A percentile compares a stretch with the other conserved stretches of the same genome.
Conservation (phyloP, 2,113 vertebrate genomes). For the Oryctolagus cuniculus region DNA sequence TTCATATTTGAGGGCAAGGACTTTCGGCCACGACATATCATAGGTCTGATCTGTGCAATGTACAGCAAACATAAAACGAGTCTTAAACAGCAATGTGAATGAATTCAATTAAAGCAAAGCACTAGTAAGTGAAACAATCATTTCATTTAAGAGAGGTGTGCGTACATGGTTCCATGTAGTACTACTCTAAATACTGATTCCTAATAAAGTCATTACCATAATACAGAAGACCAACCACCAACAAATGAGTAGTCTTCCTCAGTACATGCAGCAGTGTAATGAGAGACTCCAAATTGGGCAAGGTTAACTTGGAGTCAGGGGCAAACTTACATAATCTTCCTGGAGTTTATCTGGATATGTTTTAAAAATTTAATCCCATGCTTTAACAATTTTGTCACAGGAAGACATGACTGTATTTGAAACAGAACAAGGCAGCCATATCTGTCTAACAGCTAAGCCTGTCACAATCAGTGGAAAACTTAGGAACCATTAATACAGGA, state of each 20-base stretch:
- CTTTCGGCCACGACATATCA: background rate
- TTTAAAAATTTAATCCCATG: background rate
- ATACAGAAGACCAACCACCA: background rate
- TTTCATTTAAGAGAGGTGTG: background rate
- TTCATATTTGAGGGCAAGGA: background rate
- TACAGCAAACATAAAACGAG: background rate
- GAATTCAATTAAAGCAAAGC: constrained; percentile 17
- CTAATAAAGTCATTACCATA: background rate
- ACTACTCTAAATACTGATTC: background rate
- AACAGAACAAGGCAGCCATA: background rate
- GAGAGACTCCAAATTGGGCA: background rate
- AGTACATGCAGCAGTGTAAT: background rate
- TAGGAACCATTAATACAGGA: background rate
- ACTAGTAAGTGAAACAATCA: constrained; percentile 28
- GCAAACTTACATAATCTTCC: background rate
- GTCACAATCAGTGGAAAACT: background rate
- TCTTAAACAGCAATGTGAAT: background rate
- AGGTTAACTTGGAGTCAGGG: background rate
- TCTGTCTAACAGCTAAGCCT: constrained; percentile 40
- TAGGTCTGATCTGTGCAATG: background rate
- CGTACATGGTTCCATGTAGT: background rate
- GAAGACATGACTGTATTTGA: background rate
- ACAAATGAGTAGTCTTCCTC: background rate
- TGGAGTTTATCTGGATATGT: constrained; percentile 18
- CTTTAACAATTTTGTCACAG: constrained; percentile 42